Base-by-base conservation (phyloP, 1,140 invertebrate species). In the Schlechtendalia chinensis region DNA sequence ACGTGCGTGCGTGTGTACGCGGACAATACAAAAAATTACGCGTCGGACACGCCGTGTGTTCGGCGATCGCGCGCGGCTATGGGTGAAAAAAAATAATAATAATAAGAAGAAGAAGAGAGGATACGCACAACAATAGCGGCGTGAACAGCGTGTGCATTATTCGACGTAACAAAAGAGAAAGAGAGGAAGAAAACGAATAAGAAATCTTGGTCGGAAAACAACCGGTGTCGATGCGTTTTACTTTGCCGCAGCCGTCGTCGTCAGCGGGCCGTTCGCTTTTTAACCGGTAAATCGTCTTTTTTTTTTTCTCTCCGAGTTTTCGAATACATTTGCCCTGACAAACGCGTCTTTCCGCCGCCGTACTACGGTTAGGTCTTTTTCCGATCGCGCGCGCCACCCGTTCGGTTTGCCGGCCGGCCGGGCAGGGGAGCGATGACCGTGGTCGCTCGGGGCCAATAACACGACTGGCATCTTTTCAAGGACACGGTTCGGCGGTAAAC, bases 401-500 rank as follows among this genome's bases (percentile, higher is more conserved):
- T 24, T 32, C 77, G 16, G 19, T 80, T 80, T 50, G 24, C 59
- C 47, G 24, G 59, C 77, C 29, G 58, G 17, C 77, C 39, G 47
- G 45, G n/a, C 58, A 81, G 79, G 63, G 50, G 61, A 69, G 79
- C 65, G 79, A 24, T 69, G 61, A 67, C 79, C 61, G 79, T 67
- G 27, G 27, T 53, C 19, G 61, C 79, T 69, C 47, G 61, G 47
- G 61, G 79, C 61, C 79, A 67, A 81, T 81, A 67, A 79, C 75
- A 63, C 75, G 39, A 16, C 75, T 61, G 56, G 75, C 58, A 63
- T 61, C 75, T 79, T n/a, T 54, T 79, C 75, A 79, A 79, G 75
- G 75, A 79, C 75, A 61, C 75, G 54, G 75, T 79, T 79, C 63
- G 75, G 75, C 75, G 75, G 75, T 79, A 47, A 24, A 58, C 56